A percentile compares a stretch with the other conserved stretches of the same genome.
Conservation (phyloP, 64 coral and sea anemone species). For the Exaiptasia diaphana region DNA sequence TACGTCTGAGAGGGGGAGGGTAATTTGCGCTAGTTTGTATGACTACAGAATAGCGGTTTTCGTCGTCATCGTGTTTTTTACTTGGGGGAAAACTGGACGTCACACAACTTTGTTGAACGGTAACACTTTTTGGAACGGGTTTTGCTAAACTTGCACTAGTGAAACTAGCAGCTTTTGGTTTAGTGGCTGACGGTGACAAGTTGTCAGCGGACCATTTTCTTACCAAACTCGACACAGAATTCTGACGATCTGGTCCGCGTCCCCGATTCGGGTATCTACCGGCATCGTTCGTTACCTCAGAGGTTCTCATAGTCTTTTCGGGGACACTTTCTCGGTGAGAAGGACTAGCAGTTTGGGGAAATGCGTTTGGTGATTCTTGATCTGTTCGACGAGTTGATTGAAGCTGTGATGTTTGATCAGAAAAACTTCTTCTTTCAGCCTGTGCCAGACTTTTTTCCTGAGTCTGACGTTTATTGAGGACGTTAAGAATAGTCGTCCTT, state of each 20-base stretch:
- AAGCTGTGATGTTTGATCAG: background rate
- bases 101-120: background rate
- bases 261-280: no score
- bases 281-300: no score
- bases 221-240: no score
- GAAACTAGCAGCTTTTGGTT: background rate
- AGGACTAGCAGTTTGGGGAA: no score
- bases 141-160: background rate
- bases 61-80: background rate
- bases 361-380: no score
- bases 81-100: background rate
- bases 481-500: conserved; percentile 68
- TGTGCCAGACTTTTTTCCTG: conserved; percentile 61
- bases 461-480: conserved; percentile 68
- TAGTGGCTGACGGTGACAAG: no score
- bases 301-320: background rate
- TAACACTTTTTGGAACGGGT: background rate
- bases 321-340: no score
- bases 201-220: no score
- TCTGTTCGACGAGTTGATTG: background rate
- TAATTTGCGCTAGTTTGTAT: background rate
- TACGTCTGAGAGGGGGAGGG: background rate
- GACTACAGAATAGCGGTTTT: background rate
- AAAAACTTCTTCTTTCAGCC: conserved; percentile 16
- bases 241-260: no score